Base-by-base conservation (phyloP, 2,888 invertebrate species). In the Leucozona laternaria region DNA sequence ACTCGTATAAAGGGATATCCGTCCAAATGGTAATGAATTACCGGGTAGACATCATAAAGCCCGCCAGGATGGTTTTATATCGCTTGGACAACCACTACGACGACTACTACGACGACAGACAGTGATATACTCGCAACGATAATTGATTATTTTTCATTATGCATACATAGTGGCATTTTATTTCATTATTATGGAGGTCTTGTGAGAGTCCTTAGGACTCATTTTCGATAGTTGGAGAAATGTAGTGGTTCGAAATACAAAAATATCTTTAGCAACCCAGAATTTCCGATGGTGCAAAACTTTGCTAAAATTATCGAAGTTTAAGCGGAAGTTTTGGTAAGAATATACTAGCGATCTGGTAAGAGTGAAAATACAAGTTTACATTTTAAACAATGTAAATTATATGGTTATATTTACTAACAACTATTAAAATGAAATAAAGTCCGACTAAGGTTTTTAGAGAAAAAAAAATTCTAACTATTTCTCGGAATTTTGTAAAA, bases 81-180 rank as follows among this genome's bases (percentile, higher is more conserved):
- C 55, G 62, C 81, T 70, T 48, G 45, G 28, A 66, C 15, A 34
- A 34, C 22, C 13, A 37, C 13, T 13, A 22, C 13, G 57, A 34
- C 34, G 31, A 45, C 13, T 3, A 45, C 11, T 2, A n/a, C 11
- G 11, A n/a, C n/a, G 28, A 66, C 31, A 17, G 43, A 64, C 66
- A 82, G 82, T 17, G 31, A 68, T 68, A 86, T 75, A 72, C 73
- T 81, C 75, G 70, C 75, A 57, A 70, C 48, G 68, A 71, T 86
- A 86, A 86, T 86, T 86, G 86, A 82, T 86, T 86, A 79, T 86
- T 82, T 85, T 86, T 73, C 76, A 77, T 76, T 80, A 10, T 17
- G 55, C 55, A 73, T 85, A 57, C 8, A 43, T 40, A 22, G 40
- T 55, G 37, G 31, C 48, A 43, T 66, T 66, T 71, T 34, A 7